Percentiles rank a stretch among this genome's conserved stretches.
Conservation (phyloP, 2,888 invertebrate genomes). For the Lydus trimaculatus region DNA sequence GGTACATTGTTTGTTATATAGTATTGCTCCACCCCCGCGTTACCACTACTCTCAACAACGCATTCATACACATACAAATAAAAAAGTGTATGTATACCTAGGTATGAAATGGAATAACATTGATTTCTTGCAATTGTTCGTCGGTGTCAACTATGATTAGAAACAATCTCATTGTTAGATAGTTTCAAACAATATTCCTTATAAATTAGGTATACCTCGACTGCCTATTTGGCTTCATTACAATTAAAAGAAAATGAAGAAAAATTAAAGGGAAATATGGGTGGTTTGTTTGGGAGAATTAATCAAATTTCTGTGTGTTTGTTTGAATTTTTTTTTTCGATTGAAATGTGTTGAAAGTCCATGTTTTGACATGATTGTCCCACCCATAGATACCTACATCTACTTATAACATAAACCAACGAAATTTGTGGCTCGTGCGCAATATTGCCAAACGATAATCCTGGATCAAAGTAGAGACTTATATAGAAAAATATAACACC, state of each 20-base stretch:
- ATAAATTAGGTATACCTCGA: too few relatives aligned
- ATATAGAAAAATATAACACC: not conserved
- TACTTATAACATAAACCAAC: not conserved
- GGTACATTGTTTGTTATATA: too few relatives aligned
- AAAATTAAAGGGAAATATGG: too few relatives aligned
- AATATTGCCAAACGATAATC: slow-evolving; percentile 43
- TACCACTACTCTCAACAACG: not conserved
- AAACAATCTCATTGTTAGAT: too few relatives aligned
- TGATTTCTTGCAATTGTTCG: slow-evolving; percentile 3
- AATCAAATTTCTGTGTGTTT: too few relatives aligned
- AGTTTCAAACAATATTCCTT: not conserved
- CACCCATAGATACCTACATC: not conserved
- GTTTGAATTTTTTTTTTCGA: too few relatives aligned
- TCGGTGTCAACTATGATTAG: not conserved
- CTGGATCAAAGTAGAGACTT: slow-evolving; percentile 42
- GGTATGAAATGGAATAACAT: not conserved
- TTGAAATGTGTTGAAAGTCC: not conserved
- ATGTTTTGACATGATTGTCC: not conserved
- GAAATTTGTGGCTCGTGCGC: slow-evolving; percentile 48
- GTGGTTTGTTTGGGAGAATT: too few relatives aligned
- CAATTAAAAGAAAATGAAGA: too few relatives aligned
- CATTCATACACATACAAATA: not conserved
- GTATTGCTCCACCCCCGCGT: slow-evolving; percentile 12
- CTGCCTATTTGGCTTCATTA: too few relatives aligned
- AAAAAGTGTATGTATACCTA: not conserved